Evolutionary conservation across 2,113 vertebrate species (phyloP), one percentile per base, ranked within the genome.

Genomic region (Terrapene triunguis): DNA sequence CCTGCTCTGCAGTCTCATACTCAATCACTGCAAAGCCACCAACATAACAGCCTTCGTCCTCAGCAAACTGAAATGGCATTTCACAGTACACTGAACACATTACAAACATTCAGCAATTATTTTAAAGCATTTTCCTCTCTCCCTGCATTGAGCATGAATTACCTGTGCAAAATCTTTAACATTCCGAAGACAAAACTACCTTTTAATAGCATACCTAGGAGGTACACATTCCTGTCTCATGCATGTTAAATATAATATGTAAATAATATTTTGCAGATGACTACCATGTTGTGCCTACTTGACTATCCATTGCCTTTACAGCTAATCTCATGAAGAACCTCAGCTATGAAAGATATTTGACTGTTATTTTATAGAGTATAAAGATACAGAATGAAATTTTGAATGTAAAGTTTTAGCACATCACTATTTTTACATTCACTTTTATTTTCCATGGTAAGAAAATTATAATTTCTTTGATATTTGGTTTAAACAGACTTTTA

Each of bases 11-110:
- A 4, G 97, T 99, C 97, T 98, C 98, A 10, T 99, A 99, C 95
- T 99, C 99, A 72, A 99, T 97, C 95, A 99, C 99, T 0, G 99
- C 99, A 10, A 99, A 99, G 85, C 99, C 99, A 4, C 99, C 98
- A 2, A 98, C 98, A 1, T 97, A 98, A 59, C 98, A 99, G 12
- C 99, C 99, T 98, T 99, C 99, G 44, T 99, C 99, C 98, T 99
- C 99, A 86, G 99, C 99, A 94, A 99, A 98, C 99, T 99, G 98
- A 94, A 87, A 89, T 87, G 3, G 88, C 84, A 82, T 35, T 51
- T 90, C 44, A 89, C 47, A 86, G n/a, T 1, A 25, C 2, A 3
- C 27, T 92, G 55, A 90, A 17, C 6, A 9, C 29, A 74, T 4
- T 0, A 8, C 24, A 44, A 0, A 8, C 32, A 1, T 42, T 14